Evolutionary conservation across 2,888 invertebrate species (phyloP).

Genomic region (Abrostola tripartita): DNA sequence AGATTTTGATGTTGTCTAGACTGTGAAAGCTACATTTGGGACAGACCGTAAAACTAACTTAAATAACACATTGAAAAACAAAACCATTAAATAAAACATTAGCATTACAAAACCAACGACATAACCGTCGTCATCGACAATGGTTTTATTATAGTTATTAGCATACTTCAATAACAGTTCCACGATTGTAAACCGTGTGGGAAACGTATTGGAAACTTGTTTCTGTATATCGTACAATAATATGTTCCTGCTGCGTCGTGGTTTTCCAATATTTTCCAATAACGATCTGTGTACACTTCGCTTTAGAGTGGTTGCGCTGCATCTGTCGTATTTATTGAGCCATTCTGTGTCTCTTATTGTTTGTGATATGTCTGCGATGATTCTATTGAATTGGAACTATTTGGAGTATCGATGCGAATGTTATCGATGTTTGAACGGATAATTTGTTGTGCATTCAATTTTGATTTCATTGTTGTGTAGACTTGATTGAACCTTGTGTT

Average conservation of each 20-base stretch:
- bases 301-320: conserved; percentile 52
- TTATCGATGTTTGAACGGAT: conserved; percentile 39
- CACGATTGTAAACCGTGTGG: conserved; percentile 26
- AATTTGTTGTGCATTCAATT: conserved; percentile 41
- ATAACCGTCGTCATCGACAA: conserved; percentile 27
- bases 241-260: conserved; percentile 41
- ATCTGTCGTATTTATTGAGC: conserved; percentile 55
- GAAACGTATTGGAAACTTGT: conserved; percentile 47
- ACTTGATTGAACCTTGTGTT: conserved; percentile 22
- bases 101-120: conserved; percentile 30
- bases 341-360: conserved; percentile 49
- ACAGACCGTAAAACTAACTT: not conserved
- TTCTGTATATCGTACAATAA: conserved; percentile 35
- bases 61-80: conserved; percentile 30
- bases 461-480: conserved; percentile 33
- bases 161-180: conserved; percentile 41
- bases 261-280: conserved; percentile 52
- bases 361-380: conserved; percentile 47
- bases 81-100: conserved; percentile 37
- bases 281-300: conserved; percentile 48
- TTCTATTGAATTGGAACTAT: conserved; percentile 42
- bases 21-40: not conserved
- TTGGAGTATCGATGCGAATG: conserved; percentile 36
- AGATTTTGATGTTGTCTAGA: too few relatives aligned
- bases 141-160: conserved; percentile 47